These are phyloP conservation scores for Nomada ferruginata DNA, from an alignment of 2,888 invertebrate species.

Conservation along the genomic window DNA sequence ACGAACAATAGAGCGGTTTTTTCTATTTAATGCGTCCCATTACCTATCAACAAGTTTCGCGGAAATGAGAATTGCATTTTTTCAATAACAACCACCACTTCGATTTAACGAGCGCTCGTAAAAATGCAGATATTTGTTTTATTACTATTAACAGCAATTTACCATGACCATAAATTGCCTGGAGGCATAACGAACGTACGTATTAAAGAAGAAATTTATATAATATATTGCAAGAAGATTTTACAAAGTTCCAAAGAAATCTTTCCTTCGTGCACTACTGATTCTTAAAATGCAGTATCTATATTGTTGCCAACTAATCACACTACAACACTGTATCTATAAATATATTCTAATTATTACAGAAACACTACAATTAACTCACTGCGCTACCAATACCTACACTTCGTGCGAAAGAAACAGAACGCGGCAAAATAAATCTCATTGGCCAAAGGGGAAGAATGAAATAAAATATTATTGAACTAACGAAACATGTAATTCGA, in stretches of 20 bases:
- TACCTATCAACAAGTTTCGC: background rate
- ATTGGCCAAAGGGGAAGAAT: too few relatives aligned
- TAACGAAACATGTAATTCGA: too few relatives aligned
- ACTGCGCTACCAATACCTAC: too few relatives aligned
- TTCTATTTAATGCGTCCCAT: background rate
- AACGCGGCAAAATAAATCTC: too few relatives aligned
- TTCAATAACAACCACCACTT: background rate
- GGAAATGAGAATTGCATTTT: conserved; percentile 2
- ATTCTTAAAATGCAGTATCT: background rate
- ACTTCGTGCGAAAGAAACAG: too few relatives aligned
- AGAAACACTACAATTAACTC: too few relatives aligned
- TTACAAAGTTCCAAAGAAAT: conserved; percentile 5
- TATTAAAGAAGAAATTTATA: background rate
- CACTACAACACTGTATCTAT: background rate
- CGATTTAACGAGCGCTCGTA: background rate
- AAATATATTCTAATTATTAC: background rate
- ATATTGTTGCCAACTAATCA: background rate
- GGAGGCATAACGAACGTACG: background rate
- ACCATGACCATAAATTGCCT: background rate
- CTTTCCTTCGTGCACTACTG: background rate
- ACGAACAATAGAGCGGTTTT: conserved; percentile 7
- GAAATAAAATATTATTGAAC: too few relatives aligned
- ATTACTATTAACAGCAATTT: conserved; percentile 9
- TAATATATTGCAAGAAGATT: background rate
- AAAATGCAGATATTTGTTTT: conserved; percentile 14